A percentile compares a stretch with the other conserved stretches of the same genome.
Conservation (phyloP, 2,113 vertebrate species). For the Bubalus kerabau region DNA sequence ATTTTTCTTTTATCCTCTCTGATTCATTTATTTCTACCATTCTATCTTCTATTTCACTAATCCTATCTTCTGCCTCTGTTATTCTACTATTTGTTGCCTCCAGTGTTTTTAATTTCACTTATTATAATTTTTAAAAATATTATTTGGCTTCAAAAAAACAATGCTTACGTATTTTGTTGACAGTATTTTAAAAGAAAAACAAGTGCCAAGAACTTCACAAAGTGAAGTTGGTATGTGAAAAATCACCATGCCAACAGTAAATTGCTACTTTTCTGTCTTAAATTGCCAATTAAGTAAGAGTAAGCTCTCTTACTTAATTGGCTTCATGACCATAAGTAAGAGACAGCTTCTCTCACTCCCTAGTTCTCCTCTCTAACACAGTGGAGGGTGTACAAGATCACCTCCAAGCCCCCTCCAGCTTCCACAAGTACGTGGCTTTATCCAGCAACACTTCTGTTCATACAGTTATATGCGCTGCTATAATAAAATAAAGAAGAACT, state of each 20-base stretch:
- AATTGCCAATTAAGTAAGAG: background rate
- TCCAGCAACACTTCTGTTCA: background rate
- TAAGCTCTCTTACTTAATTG: background rate
- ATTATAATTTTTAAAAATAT: background rate
- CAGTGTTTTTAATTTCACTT: background rate
- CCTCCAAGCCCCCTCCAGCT: background rate
- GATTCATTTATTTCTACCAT: too few species aligned
- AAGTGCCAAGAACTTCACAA: background rate
- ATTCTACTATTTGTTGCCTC: too few species aligned
- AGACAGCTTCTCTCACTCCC: background rate
- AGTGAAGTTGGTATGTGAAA: background rate
- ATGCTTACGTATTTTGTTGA: background rate
- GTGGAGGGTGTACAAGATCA: background rate
- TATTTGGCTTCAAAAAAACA: background rate
- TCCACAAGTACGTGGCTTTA: background rate
- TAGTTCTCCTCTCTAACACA: background rate
- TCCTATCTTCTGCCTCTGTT: too few species aligned
- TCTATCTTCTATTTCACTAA: too few species aligned
- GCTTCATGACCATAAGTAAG: background rate
- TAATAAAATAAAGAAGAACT: too few species aligned
- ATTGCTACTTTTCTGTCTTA: background rate
- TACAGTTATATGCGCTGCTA: background rate
- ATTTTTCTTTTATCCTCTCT: too few species aligned
- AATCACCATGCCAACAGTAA: background rate
- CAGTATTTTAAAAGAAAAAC: background rate